phyloP scores from a whole-genome alignment of 2,888 invertebrate species.

The Phalera bucephala region DNA sequence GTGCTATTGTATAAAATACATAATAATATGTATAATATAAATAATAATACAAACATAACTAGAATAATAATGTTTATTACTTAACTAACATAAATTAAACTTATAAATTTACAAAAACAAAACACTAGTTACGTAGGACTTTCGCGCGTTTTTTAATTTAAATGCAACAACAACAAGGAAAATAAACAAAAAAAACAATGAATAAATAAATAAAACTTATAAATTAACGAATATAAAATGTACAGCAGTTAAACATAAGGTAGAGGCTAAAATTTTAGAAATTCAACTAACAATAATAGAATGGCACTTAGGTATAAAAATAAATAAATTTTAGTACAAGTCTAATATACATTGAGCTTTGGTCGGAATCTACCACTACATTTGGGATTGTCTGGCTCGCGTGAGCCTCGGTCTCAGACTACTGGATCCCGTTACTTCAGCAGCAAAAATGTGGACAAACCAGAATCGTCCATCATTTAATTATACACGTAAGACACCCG shows the following conservation, averaged over 20 bases:
- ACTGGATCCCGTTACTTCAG: constrained; percentile 5
- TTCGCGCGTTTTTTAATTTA: constrained; percentile 27
- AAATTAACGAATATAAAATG: background rate
- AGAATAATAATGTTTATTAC: constrained; percentile 11
- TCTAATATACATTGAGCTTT: constrained; percentile 70
- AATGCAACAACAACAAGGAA: constrained; percentile 26
- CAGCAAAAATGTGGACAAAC: too few relatives aligned
- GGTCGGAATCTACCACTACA: constrained; percentile 77
- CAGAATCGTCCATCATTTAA: too few relatives aligned
- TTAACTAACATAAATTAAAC: constrained; percentile 15
- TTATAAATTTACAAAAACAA: constrained; percentile 26
- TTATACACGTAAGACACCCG: too few relatives aligned
- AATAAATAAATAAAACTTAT: constrained; percentile 6
- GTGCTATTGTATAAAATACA: too few relatives aligned
- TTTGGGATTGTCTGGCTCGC: constrained; percentile 54
- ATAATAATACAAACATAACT: background rate
- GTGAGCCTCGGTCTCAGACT: constrained; percentile 11
- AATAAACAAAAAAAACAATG: constrained; percentile 21
- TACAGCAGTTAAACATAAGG: constrained; percentile 7
- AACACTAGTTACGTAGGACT: constrained; percentile 65
- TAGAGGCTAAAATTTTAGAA: constrained; percentile 10
- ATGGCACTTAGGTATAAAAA: constrained; percentile 55
- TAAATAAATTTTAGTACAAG: constrained; percentile 40
- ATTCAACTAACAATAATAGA: constrained; percentile 20
- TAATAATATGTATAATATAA: too few relatives aligned